phyloP scores from a whole-genome alignment of 2,797 vertebrate genomes.

The Coreius guichenoti region DNA sequence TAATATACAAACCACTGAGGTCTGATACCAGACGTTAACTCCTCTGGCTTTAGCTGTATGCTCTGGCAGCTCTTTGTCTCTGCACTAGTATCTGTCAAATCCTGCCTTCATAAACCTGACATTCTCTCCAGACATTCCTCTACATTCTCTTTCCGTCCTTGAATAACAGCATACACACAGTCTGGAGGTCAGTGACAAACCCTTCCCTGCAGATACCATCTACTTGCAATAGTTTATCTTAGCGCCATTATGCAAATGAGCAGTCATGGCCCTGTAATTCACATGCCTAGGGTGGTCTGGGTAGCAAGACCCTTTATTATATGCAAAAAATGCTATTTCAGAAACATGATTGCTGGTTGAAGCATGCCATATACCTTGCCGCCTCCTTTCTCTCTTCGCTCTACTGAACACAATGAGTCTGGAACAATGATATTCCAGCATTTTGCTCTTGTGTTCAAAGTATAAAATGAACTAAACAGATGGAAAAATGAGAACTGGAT shows the following conservation, averaged over 20 bases:
- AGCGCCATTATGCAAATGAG: conserved; percentile 35
- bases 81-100: conserved; percentile 50
- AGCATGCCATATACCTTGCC: not conserved
- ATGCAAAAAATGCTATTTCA: conserved; percentile 18
- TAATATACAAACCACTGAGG: conserved; percentile 20
- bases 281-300: conserved; percentile 26
- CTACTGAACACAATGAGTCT: conserved; percentile 17
- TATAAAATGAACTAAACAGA: conserved; percentile 32
- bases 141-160: conserved; percentile 16
- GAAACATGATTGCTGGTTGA: not conserved
- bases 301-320: conserved; percentile 17
- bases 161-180: conserved; percentile 2
- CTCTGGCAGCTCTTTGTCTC: conserved; percentile 25
- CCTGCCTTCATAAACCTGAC: conserved; percentile 18
- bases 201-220: conserved; percentile 18
- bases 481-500: conserved; percentile 28
- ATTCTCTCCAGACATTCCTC: not conserved
- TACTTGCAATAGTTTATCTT: conserved; percentile 16
- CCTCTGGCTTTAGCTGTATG: conserved; percentile 8
- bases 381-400: conserved; percentile 1
- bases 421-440: conserved; percentile 4
- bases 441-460: conserved; percentile 12
- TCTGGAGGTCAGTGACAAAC: not conserved
- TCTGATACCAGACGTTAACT: not conserved
- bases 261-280: conserved; percentile 2